Conservation (phyloP, 2,888 invertebrate species). For the Caenorhabditis macrosperma region DNA sequence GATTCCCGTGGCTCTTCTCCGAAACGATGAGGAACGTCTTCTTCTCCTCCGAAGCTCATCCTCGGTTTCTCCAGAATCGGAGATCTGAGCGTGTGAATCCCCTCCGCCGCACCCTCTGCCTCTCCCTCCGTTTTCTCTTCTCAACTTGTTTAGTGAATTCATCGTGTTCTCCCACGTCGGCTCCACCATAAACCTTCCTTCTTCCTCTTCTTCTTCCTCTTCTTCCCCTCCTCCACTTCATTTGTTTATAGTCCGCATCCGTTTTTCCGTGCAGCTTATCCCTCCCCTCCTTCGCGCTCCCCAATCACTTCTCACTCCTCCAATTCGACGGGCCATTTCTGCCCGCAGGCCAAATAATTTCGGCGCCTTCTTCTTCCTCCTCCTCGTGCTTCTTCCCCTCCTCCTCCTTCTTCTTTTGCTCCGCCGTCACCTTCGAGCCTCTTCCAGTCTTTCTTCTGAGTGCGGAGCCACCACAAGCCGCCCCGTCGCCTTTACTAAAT, state of each 20-base stretch:
- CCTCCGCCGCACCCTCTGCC: neutral
- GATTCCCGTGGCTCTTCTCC: too few relatives aligned
- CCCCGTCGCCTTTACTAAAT: conserved; percentile 29
- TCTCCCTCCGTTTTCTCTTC: neutral
- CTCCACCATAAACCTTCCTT: conserved; percentile 22
- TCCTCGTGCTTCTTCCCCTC: neutral
- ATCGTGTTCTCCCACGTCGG: conserved; percentile 3
- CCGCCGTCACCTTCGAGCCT: conserved; percentile 17
- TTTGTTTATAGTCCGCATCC: conserved; percentile 53
- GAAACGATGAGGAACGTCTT: too few relatives aligned
- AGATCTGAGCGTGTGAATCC: neutral
- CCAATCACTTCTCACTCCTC: conserved; percentile 53
- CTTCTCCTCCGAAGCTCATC: too few relatives aligned
- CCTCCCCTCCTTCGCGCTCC: conserved; percentile 4
- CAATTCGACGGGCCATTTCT: conserved; percentile 41
- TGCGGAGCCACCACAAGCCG: conserved; percentile 9
- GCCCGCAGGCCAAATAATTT: conserved; percentile 56
- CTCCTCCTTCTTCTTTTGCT: conserved; percentile 1
- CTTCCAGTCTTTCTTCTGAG: conserved; percentile 21
- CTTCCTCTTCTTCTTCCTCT: neutral
- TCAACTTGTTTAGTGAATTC: conserved; percentile 5
- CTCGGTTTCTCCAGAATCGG: too few relatives aligned
- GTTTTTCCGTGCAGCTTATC: conserved; percentile 42
- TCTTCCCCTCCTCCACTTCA: conserved; percentile 8
- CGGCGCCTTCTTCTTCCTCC: conserved; percentile 13